Conservation (phyloP, 2,888 invertebrate species). For the Conus canariensis region DNA sequence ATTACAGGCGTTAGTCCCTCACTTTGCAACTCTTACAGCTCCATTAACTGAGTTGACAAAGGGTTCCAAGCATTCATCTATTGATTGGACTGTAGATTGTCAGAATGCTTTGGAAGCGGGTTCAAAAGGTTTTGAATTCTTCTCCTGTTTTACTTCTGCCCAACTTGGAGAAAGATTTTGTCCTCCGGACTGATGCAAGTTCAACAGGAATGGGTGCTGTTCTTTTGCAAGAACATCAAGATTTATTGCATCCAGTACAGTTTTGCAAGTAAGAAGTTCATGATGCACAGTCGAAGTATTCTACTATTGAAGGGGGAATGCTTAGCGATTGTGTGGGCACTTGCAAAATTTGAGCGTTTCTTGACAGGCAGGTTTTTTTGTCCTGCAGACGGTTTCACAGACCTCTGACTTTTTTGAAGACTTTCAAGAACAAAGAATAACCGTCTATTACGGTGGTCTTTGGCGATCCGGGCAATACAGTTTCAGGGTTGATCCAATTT, state of each 20-base stretch:
- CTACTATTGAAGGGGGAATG: not conserved
- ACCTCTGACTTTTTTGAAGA: not conserved
- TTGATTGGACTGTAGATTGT: no score
- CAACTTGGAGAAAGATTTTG: no score
- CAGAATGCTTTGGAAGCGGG: no score
- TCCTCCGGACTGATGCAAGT: no score
- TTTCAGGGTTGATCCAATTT: not conserved
- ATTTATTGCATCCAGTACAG: not conserved
- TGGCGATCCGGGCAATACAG: not conserved
- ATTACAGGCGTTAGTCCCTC: no score
- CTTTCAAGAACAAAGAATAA: not conserved
- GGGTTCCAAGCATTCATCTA: no score
- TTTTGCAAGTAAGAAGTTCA: not conserved
- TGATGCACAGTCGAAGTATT: not conserved
- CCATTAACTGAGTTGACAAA: no score
- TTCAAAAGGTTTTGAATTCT: no score
- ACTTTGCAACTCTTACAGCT: no score
- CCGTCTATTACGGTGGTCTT: not conserved
- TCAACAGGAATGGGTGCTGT: no score
- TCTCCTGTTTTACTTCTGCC: no score
- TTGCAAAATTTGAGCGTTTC: not conserved
- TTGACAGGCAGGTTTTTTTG: not conserved
- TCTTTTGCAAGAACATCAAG: no score
- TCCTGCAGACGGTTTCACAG: not conserved
- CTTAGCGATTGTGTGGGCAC: not conserved